Conservation (phyloP, 2,797 vertebrate species). For the Malurus splendens region DNA sequence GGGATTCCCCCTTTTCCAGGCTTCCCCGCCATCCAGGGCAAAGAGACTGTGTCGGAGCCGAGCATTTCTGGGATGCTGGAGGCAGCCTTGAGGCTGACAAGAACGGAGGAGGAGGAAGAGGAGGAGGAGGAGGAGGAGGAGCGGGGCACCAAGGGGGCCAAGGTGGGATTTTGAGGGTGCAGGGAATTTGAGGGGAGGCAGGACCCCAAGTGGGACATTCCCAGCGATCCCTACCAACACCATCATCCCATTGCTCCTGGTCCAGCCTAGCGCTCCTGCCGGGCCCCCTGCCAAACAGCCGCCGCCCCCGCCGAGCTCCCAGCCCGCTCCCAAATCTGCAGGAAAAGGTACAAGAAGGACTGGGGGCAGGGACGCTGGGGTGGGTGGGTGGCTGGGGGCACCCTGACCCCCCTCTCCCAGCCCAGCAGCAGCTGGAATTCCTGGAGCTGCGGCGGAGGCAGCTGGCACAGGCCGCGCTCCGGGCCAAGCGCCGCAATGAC, state of each 20-base stretch:
- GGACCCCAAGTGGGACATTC: neutral
- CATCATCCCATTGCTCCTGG: neutral
- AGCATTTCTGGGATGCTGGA: neutral
- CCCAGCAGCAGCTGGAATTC: neutral
- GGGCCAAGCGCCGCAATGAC: neutral
- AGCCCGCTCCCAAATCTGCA: neutral
- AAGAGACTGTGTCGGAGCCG: rapidly evolving
- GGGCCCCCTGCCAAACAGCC: neutral
- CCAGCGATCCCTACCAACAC: too few species aligned
- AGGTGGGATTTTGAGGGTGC: neutral
- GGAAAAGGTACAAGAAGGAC: neutral
- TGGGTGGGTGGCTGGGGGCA: too few species aligned
- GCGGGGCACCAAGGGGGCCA: rapidly evolving
- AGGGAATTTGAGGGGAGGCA: rapidly evolving
- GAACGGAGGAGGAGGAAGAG: neutral
- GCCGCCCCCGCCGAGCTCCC: neutral
- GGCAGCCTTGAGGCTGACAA: neutral
- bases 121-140: neutral
- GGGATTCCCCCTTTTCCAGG: neutral
- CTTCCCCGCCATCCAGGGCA: neutral
- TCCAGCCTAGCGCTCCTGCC: neutral
- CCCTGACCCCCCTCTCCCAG: neutral
- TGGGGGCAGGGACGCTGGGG: neutral
- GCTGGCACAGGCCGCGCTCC: neutral
- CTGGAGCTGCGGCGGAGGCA: neutral